Evolutionary conservation across 2,888 invertebrate species (phyloP), one percentile per base, ranked within the genome.

Genomic region (Germaria angustata): DNA sequence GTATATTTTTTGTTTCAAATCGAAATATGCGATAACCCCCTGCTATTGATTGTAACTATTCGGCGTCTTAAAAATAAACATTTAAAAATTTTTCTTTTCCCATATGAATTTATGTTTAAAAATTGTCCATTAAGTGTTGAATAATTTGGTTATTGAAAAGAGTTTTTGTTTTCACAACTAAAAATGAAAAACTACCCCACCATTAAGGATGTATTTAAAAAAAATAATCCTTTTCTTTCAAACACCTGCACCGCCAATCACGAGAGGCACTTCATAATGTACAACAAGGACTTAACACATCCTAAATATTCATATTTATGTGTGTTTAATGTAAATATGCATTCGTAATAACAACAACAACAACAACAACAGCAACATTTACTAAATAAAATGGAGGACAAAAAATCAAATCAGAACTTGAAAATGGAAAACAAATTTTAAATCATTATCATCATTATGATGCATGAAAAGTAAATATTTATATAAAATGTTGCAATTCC

Each of bases 221-320:
- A 28, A 28, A 28, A 6, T n/a, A 3, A 49, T 39, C 5, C 0
- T 41, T 13, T 61, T 77, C 77, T 20, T 66, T 79, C 6, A 73
- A 36, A 59, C 0, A 13, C 20, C 79, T 73, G 79, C 2, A 22
- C 8, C 49, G 46, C 13, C 46, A 73, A 75, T 34, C 46, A 51
- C 36, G 28, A 78, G 63, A 81, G 65, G 73, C 69, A 68, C 57
- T 77, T 68, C 22, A 73, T 53, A 61, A 61, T 61, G 32, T 34
- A 61, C 24, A 65, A 46, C 78, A 82, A 82, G 59, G 59, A 79
- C 76, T 82, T 82, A 79, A 76, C 75, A 82, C 75, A 75, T 82
- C 39, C 75, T 82, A 66, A 79, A 79, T 79, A 71, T 82, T 65
- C 69, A 82, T 75, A 75, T 68, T 77, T 41, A 41, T 41, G 28